Base-by-base conservation (phyloP, 2,113 vertebrate species). In the Salvator merianae region DNA sequence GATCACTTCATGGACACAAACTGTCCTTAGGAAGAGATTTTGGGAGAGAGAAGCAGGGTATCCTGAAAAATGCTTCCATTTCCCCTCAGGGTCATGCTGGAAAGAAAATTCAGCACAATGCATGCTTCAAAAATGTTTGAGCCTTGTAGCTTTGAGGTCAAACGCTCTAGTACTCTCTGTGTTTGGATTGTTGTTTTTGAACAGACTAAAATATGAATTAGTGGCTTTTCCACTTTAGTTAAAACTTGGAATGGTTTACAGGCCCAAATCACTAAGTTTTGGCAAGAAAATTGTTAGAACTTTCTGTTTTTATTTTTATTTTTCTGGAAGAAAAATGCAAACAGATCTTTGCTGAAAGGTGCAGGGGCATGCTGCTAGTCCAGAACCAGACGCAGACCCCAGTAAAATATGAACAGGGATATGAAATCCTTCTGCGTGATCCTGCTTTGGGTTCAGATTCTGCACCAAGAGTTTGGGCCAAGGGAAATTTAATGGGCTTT, bases 311-410 rank as follows among this genome's bases (percentile, higher is more conserved):
- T 9, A 1, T 9, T 3, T 50, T 66, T 47, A 30, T n/a, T 43
- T 47, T 47, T 47, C 10, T 47, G 43, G 55, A 59, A 20, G 55
- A 20, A 59, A 4, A 34, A n/a, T 90, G 91, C 77, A 91, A 90
- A 94, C 86, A 91, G 73, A 91, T 90, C 90, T 94, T 93, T 92
- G 86, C 85, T 87, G n/a, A n/a, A n/a, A n/a, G n/a, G n/a, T n/a
- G n/a, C n/a, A n/a, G n/a, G n/a, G n/a, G n/a, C n/a, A n/a, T n/a
- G n/a, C n/a, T n/a, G n/a, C n/a, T n/a, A n/a, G n/a, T n/a, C n/a
- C n/a, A n/a, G n/a, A n/a, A n/a, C 92, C 90, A 88, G 89, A 89
- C 88, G 62, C 93, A 92, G 85, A 92, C 91, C 88, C 90, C 92
- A 91, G 80, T 89, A 92, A 94, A 93, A 34, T 87, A 85, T 75